Base-by-base conservation (phyloP, 2,888 invertebrate genomes). In the Lucinisca nassula region DNA sequence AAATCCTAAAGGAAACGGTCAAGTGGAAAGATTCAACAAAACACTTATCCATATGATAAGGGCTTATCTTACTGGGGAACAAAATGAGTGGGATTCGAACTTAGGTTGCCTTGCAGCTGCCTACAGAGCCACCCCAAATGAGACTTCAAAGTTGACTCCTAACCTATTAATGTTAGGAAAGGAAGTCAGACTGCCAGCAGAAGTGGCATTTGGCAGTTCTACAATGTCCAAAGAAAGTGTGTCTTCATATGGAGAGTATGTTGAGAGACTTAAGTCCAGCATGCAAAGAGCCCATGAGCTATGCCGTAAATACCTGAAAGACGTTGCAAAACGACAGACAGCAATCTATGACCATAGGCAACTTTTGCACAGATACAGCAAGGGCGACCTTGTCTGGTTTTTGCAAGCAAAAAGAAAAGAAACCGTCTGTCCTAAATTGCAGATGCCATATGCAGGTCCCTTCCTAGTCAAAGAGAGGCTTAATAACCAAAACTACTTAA, bases 61-160 rank as follows among this genome's bases (percentile, higher is more conserved):
- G 38, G 67, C 87, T 14, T 89, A 89, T 49, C 51, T 92, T 10
- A 81, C 75, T 38, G 72, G 73, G 38, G 84, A 87, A 40, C 84
- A 91, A 70, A 83, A 72, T 30, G 78, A 90, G 35, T 91, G 88
- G 89, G 89, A 91, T 55, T 24, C 81, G 32, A 77, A 91, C 38
- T 55, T 92, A 70, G 87, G 84, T 10, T 91, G 84, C 67, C 30
- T 89, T 67, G 89, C 89, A 17, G 79, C 61, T 21, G 89, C 89
- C 30, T 89, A 89, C 51, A 58, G 88, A 55, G 55, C 87, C 12
- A 79, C 89, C 0, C 82, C 77, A 37, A 78, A 91, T 61, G 83
- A 85, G 27, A 79, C 51, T 8, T 90, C 92, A 21, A 70, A 78
- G 10, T 32, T 90, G 30, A 87, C 89, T 14, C 89, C 89, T 6